Conservation (phyloP, 1,140 invertebrate species). For the Calliopsis andreniformis region DNA sequence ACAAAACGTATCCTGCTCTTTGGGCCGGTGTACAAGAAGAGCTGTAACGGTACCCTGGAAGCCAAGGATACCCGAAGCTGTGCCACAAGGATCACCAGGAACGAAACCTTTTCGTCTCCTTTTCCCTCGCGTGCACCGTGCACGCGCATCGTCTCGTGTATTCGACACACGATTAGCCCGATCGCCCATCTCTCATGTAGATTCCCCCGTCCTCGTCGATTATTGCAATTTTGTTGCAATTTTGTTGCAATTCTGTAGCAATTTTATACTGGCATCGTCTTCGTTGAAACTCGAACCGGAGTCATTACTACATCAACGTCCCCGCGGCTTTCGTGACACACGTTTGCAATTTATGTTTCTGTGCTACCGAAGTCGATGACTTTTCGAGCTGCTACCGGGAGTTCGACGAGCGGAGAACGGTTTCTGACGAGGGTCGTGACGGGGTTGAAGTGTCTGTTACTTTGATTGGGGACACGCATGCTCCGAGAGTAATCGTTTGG, state of each 20-base stretch:
- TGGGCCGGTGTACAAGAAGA: constrained; percentile 17
- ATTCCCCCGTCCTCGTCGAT: constrained; percentile 28
- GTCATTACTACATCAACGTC: no score
- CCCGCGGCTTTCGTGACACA: no score
- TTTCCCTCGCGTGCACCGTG: neutral
- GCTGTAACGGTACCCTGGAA: constrained; percentile 55
- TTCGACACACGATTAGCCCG: constrained; percentile 13
- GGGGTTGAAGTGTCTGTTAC: no score
- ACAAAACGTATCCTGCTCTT: constrained; percentile 22
- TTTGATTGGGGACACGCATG: no score
- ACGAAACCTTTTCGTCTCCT: constrained; percentile 31
- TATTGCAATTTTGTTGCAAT: constrained; percentile 39
- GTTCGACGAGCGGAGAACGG: no score
- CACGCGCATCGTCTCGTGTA: constrained; percentile 43
- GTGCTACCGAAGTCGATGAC: no score
- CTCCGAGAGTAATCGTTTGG: no score
- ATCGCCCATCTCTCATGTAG: neutral
- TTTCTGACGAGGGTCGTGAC: no score
- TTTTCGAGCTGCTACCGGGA: no score
- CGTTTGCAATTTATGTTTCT: no score
- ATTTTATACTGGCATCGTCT: no score
- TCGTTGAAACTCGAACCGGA: no score
- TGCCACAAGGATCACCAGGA: constrained; percentile 32
- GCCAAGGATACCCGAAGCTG: constrained; percentile 44
- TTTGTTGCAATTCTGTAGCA: neutral